A percentile compares a stretch with the other conserved stretches of the same genome.
Evolutionary conservation across 2,888 invertebrate species (phyloP).

Genomic region (Sesia apiformis): DNA sequence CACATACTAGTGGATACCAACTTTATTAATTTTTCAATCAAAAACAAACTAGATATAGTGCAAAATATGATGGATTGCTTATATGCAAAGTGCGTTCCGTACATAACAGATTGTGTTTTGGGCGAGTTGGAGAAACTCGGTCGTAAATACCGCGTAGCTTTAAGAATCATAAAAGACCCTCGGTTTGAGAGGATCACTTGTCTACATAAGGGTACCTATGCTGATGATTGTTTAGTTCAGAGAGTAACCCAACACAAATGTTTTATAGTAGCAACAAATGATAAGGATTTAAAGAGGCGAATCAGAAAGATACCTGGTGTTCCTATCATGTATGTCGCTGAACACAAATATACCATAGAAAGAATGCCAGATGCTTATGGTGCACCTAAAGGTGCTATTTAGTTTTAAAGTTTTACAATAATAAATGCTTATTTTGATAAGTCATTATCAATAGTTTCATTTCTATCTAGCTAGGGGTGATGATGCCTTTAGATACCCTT

Average conservation of each 20-base stretch:
- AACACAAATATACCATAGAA: conserved; percentile 95
- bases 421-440: neutral
- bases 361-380: conserved; percentile 99
- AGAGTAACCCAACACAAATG: conserved; percentile 98
- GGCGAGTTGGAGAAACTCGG: conserved; percentile 98
- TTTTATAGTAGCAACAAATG: conserved; percentile 99
- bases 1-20: conserved; percentile 98
- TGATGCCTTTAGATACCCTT: too few relatives aligned
- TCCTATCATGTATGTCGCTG: conserved; percentile 97
- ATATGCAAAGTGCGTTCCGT: conserved; percentile 98
- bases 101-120: conserved; percentile 98
- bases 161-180: conserved; percentile 95
- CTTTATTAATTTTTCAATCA: conserved; percentile 98
- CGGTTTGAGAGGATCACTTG: conserved; percentile 95
- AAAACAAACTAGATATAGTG: conserved; percentile 96
- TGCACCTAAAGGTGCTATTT: conserved; percentile 82
- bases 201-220: conserved; percentile 98
- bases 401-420: conserved; percentile 11
- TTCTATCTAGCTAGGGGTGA: too few relatives aligned
- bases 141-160: conserved; percentile 93
- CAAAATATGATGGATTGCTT: conserved; percentile 99
- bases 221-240: conserved; percentile 98
- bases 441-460: too few relatives aligned
- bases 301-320: conserved; percentile 99
- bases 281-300: conserved; percentile 95